phyloP scores from a whole-genome alignment of 2,113 vertebrate genomes.

The Damaliscus lunatus region DNA sequence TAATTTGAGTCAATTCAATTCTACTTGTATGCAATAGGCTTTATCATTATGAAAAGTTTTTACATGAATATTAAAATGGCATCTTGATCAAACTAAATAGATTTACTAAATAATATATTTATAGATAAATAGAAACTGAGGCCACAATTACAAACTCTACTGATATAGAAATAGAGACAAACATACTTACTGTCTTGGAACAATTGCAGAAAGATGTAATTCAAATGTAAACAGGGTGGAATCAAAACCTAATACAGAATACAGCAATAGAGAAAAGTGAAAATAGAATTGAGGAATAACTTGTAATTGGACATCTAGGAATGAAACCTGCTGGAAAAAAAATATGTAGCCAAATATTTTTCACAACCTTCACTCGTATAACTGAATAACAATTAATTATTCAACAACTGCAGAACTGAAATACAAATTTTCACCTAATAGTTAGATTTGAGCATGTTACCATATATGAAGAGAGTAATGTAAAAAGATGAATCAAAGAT shows the following conservation, averaged over 20 bases:
- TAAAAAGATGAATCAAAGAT: not conserved
- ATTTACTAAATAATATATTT: not conserved
- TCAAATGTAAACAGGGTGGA: not conserved
- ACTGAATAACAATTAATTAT: not conserved
- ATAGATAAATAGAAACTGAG: not conserved
- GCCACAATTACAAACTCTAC: not conserved
- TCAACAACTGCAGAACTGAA: not conserved
- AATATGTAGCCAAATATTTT: not conserved
- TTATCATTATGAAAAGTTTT: not conserved
- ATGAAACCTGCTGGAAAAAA: not conserved
- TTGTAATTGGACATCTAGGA: not conserved
- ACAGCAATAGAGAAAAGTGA: not conserved
- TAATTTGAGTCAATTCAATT: not conserved
- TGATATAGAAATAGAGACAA: not conserved
- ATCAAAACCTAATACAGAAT: not conserved
- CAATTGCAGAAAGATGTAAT: not conserved
- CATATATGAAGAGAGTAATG: not conserved
- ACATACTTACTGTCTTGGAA: not conserved
- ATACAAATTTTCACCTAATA: not conserved
- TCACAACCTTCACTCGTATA: not conserved
- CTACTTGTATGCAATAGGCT: not conserved
- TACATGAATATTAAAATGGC: not conserved
- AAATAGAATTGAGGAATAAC: not conserved
- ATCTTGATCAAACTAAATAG: not conserved
- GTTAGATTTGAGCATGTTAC: not conserved